phyloP scores from a whole-genome alignment of 2,113 vertebrate genomes.

The Leucopsar rothschildi region DNA sequence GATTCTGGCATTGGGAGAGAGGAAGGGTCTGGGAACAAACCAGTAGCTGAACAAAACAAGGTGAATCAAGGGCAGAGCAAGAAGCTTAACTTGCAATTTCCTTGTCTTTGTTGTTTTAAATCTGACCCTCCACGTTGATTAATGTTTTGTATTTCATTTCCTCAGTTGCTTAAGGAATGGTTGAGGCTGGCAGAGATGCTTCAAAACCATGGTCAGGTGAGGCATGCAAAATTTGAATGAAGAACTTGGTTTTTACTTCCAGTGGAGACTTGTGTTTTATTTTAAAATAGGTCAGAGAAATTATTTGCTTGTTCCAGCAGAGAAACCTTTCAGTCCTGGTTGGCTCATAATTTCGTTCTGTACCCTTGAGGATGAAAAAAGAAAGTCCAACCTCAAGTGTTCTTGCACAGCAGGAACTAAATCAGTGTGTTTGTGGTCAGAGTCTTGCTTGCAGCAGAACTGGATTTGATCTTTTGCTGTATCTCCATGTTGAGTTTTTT shows the following conservation, averaged over 20 bases:
- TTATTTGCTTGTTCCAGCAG: neutral
- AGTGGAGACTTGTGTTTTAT: neutral
- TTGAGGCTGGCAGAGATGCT: neutral
- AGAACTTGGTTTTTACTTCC: neutral
- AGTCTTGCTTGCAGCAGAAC: neutral
- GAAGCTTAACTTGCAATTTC: conserved; percentile 63
- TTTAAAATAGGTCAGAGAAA: neutral
- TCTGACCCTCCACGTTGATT: neutral
- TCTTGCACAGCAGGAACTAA: neutral
- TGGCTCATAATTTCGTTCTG: neutral
- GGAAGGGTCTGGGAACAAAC: neutral
- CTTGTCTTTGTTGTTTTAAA: conserved; percentile 49
- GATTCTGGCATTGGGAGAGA: neutral
- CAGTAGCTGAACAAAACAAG: conserved; percentile 25
- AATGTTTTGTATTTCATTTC: conserved; percentile 56
- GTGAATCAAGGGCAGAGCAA: conserved; percentile 39
- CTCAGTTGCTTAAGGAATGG: neutral
- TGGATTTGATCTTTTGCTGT: neutral
- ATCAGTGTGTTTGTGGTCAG: neutral
- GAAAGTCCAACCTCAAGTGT: neutral
- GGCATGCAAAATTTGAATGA: neutral
- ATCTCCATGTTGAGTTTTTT: neutral
- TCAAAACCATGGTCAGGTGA: neutral
- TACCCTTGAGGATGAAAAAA: neutral
- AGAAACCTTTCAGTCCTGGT: neutral